Percentiles rank a stretch among this genome's conserved stretches.
phyloP scores from a whole-genome alignment of 1,140 invertebrate species.

The Drosophila miranda region DNA sequence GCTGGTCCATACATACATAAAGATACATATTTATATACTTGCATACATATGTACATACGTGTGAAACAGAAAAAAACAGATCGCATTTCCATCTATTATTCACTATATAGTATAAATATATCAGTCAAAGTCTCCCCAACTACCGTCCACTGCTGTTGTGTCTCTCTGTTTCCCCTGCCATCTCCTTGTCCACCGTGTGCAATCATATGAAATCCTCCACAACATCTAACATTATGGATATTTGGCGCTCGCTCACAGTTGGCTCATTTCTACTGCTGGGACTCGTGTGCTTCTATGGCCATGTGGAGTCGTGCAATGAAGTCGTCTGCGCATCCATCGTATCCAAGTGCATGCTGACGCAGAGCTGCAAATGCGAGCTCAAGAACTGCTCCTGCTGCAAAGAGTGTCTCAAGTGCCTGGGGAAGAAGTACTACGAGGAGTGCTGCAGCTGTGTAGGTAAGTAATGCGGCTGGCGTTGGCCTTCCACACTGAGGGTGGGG shows the following conservation, averaged over 20 bases:
- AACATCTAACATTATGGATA: constrained; percentile 55
- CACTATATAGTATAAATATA: no score
- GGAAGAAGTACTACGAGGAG: constrained; percentile 93
- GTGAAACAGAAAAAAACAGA: constrained; percentile 15
- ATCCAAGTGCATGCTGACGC: constrained; percentile 97
- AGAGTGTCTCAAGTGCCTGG: constrained; percentile 94
- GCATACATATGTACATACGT: no score
- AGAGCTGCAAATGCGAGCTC: constrained; percentile 96
- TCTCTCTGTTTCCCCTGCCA: neutral
- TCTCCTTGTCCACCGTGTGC: constrained; percentile 11
- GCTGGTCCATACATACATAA: constrained; percentile 15
- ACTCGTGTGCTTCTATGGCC: constrained; percentile 62
- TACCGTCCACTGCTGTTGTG: no score
- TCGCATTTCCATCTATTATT: constrained; percentile 30
- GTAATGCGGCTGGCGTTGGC: constrained; percentile 9
- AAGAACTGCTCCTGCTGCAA: constrained; percentile 96
- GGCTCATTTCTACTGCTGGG: constrained; percentile 64
- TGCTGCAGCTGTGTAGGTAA: constrained; percentile 95
- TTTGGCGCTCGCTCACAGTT: constrained; percentile 70
- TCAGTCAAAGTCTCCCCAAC: no score
- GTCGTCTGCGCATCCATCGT: constrained; percentile 88
- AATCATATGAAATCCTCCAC: constrained; percentile 10
- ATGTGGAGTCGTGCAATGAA: constrained; percentile 80
- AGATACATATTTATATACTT: constrained; percentile 1
- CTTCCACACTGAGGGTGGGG: constrained; percentile 1